Evolutionary conservation across 2,113 vertebrate species (phyloP), one percentile per base, ranked within the genome.

Genomic region (cattle (Bos taurus)): DNA sequence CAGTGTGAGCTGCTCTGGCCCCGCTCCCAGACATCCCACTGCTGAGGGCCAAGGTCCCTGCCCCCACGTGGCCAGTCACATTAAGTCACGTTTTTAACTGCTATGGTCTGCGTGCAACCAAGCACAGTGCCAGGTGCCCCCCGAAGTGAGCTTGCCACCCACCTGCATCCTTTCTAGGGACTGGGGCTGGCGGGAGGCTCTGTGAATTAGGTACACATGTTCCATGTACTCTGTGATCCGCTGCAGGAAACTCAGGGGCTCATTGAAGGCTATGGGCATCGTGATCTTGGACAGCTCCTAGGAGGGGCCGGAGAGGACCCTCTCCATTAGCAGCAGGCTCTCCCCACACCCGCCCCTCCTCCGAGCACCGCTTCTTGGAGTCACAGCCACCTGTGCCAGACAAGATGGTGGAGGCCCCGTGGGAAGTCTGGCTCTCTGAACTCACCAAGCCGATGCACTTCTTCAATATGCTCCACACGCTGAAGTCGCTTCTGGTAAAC

Each of bases 261-360:
- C 99, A 0, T 99, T 99, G 98, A 99, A 99, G 94, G 99, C 99
- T 43, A 99, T 99, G 28, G 99, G 99, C 99, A 99, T 99, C 0
- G 99, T 99, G 98, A 99, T 99, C 98, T 99, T 99, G 88, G 99
- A 99, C 96, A 99, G 98, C 98, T 99, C 99, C 99, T 99, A 87
- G 2, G 92, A 56, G 88, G 82, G 1, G 2, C 59, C 57, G 17
- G 33, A 7, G 21, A 86, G 36, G 56, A 28, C 96, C 54, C 0
- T 16, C 57, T 7, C 13, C 25, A 6, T 57, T 11, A 43, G 7
- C 1, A 13, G 19, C 1, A 1, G 57, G 57, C 33, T 14, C 6
- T n/a, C 78, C 50, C 60, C 1, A 23, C 9, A 0, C 54, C 56
- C 0, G 2, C 10, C 46, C 50, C 74, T 10, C 16, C 23, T 6